Evolutionary conservation across 2,797 vertebrate genomes (phyloP).

Genomic region (Chrysolophus pictus): DNA sequence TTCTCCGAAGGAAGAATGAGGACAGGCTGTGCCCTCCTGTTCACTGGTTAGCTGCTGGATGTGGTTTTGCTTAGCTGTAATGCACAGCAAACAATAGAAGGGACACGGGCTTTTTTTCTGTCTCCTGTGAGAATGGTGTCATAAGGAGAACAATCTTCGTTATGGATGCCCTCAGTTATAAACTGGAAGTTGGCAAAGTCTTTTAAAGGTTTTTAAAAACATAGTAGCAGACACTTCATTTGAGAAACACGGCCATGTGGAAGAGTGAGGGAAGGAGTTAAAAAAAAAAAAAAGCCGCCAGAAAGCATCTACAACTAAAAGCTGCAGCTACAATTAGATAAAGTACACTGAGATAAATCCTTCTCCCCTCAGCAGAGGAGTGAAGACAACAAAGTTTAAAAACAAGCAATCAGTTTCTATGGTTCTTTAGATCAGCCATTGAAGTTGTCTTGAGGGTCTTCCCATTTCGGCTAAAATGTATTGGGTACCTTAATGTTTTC

Average conservation of each 20-base stretch:
- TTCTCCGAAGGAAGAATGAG: background rate
- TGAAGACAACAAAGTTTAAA: background rate
- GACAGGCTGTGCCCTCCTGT: background rate
- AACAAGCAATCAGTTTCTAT: background rate
- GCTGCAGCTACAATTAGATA: background rate
- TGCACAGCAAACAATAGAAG: background rate
- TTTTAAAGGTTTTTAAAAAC: background rate
- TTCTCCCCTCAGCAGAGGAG: background rate
- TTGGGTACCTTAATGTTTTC: background rate
- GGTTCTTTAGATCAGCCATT: background rate
- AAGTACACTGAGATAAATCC: background rate
- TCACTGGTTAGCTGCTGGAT: background rate
- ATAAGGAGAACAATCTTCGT: background rate
- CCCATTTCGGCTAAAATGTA: background rate
- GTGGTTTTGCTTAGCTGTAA: background rate
- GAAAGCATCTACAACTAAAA: background rate
- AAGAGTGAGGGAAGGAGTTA: rapidly evolving
- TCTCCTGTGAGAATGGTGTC: background rate
- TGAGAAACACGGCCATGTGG: background rate
- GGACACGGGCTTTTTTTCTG: background rate
- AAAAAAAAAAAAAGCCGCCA: too few relatives aligned
- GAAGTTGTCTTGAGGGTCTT: background rate
- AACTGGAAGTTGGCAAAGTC: background rate
- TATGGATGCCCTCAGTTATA: background rate
- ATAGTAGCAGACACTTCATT: background rate